Evolutionary conservation across 1,140 invertebrate species (phyloP), one percentile per base, ranked within the genome.

Genomic region (Geopemphigus sp.): DNA sequence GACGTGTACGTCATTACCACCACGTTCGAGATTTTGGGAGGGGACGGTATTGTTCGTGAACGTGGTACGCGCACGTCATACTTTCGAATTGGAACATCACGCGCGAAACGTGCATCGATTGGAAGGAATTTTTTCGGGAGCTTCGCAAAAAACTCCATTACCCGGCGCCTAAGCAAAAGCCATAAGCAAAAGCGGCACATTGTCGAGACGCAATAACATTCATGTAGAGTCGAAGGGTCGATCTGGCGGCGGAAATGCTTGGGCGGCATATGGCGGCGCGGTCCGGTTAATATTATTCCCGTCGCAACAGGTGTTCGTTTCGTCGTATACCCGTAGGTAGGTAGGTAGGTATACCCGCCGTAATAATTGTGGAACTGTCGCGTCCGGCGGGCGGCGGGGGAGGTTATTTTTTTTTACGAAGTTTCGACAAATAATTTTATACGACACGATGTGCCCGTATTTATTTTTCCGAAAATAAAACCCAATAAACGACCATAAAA

Each of bases 241-340:
- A 15, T 19, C 47, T 17, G 26, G 68, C 47, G 47, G 47, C 68
- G 66, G 66, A 72, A 72, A 54, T 24, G 15, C 50, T 54, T 19
- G 32, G 32, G 32, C 50, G 50, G 54, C 68, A 54, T 54, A 29
- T 72, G 68, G 50, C 19, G 15, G 22, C 5, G 3, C 8, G 3
- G 32, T 39, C 3, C 32, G n/a, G n/a, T n/a, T n/a, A 39, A 15
- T 14, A 15, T 14, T 26, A 24, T 29, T 3, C 54, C 10, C 24
- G 53, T 5, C 24, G 6, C 24, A 54, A 72, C 68, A 72, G 68
- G 68, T 72, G 68, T 54, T 72, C 17, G 26, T 72, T n/a, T 12
- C n/a, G n/a, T n/a, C n/a, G n/a, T n/a, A n/a, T n/a, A n/a, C n/a
- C n/a, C n/a, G n/a, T n/a, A n/a, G n/a, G n/a, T n/a, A n/a, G n/a